Base-by-base conservation (phyloP, 2,113 vertebrate genomes). In the Ochotona curzoniae region DNA sequence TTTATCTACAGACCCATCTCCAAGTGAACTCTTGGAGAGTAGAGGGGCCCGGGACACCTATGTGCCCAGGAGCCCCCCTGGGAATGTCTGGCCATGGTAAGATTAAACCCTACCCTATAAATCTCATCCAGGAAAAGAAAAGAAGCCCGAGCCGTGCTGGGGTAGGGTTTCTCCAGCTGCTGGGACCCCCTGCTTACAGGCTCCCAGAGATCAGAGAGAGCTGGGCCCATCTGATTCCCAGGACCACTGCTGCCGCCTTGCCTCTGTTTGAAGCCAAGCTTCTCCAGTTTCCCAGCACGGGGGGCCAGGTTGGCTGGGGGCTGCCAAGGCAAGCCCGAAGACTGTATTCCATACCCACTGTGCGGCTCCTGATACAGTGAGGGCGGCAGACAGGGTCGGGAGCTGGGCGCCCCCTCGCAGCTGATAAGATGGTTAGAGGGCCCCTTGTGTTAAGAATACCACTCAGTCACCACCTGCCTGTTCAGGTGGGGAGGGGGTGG, bases 91-190 rank as follows among this genome's bases (percentile, higher is more conserved):
- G 87, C 76, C 82, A 47, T 0, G 0, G 76, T 57, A 89, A 95
- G 95, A 70, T 80, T 91, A 92, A 83, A 95, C 89, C 76, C 21
- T 54, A 73, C 93, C 30, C 1, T 49, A 89, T 83, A 93, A 96
- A 94, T 96, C 94, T 84, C 74, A 67, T 89, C 64, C 81, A 69
- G 81, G 76, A 87, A 92, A 93, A 96, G 18, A 91, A 89, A 89
- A 93, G 92, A 90, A 83, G 60, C 71, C 30, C 11, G 32, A 28
- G 28, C 28, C 30, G 60, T 21, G 54, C 18, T 1, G 47, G 94
- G 54, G 35, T 96, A 60, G 89, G 64, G 91, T 96, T 93, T 89
- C 96, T 28, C 2, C 96, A 91, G 95, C 89, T 92, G 89, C 89
- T 0, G 0, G 67, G 82, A 86, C 84, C 85, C 61, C 61, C 38